A percentile compares a stretch with the other conserved stretches of the same genome.
phyloP scores from a whole-genome alignment of 2,888 invertebrate species.

The Andrena haemorrhoa region DNA sequence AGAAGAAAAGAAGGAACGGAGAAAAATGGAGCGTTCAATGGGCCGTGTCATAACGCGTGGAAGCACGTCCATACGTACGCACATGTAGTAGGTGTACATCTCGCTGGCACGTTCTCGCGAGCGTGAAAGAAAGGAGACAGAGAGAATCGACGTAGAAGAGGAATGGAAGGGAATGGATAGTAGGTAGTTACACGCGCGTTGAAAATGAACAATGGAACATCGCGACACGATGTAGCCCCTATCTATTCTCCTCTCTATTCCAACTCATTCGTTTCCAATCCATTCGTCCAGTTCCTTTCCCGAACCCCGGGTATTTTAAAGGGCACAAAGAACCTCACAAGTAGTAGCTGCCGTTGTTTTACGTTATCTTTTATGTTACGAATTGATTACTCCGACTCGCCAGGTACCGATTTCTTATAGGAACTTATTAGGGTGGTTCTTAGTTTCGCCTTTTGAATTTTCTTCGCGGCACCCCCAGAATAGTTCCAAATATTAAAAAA shows the following conservation, averaged over 20 bases:
- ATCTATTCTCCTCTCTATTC: slow-evolving; percentile 30
- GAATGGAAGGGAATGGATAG: slow-evolving; percentile 29
- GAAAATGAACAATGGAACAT: slow-evolving; percentile 67
- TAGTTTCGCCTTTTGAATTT: too few relatives aligned
- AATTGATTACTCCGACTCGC: too few relatives aligned
- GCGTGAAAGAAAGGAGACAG: slow-evolving; percentile 38
- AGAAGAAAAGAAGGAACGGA: slow-evolving; percentile 25
- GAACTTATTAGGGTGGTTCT: too few relatives aligned
- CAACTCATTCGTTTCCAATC: slow-evolving; percentile 17
- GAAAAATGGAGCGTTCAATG: slow-evolving; percentile 73
- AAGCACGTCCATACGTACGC: slow-evolving; percentile 10
- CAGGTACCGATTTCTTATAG: too few relatives aligned
- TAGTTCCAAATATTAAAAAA: too few relatives aligned
- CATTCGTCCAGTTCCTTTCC: slow-evolving; percentile 57
- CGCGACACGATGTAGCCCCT: slow-evolving; percentile 48
- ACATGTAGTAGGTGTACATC: background rate
- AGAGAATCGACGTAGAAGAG: slow-evolving; percentile 24
- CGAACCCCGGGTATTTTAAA: slow-evolving; percentile 60
- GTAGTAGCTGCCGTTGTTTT: background rate
- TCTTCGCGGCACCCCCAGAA: too few relatives aligned
- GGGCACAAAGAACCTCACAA: slow-evolving; percentile 3
- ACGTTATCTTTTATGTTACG: background rate
- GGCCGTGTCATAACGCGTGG: slow-evolving; percentile 63
- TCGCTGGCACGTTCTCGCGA: slow-evolving; percentile 16
- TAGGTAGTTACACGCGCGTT: slow-evolving; percentile 46